Percentiles rank a stretch among this genome's conserved stretches.
Evolutionary conservation across 2,888 invertebrate species (phyloP).

Genomic region (Microplitis deprimator): DNA sequence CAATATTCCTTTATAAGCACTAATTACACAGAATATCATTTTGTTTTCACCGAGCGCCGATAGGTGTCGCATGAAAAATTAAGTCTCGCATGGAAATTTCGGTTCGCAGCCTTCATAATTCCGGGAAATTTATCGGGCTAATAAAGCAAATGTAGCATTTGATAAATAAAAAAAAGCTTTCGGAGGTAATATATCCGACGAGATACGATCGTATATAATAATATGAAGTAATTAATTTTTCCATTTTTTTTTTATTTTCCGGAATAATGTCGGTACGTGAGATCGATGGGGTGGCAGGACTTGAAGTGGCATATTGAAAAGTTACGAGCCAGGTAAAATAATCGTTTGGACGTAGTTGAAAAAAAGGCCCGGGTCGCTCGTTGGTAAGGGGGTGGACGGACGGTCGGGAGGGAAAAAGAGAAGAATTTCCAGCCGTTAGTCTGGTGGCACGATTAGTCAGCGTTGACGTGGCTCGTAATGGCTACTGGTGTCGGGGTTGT

Average conservation of each 20-base stretch:
- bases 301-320: conserved; percentile 42
- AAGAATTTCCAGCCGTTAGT: conserved; percentile 45
- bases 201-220: conserved; percentile 10
- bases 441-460: conserved; percentile 50
- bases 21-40: too few species aligned
- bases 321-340: conserved; percentile 38
- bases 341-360: conserved; percentile 31
- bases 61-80: too few species aligned
- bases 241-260: background rate
- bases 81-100: too few species aligned
- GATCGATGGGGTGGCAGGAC: conserved; percentile 29
- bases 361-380: background rate
- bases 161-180: background rate
- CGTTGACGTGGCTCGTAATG: conserved; percentile 47
- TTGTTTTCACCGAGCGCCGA: too few species aligned
- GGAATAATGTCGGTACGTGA: background rate
- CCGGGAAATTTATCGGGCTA: background rate
- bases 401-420: conserved; percentile 29
- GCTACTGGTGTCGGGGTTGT: conserved; percentile 48
- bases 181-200: background rate
- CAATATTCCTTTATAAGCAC: too few species aligned
- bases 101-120: too few species aligned
- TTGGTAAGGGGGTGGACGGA: background rate
- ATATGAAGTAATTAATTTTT: conserved; percentile 9
- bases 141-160: background rate